Base-by-base conservation (phyloP, 2,113 vertebrate species). In the Phylloscopus whistleri region DNA sequence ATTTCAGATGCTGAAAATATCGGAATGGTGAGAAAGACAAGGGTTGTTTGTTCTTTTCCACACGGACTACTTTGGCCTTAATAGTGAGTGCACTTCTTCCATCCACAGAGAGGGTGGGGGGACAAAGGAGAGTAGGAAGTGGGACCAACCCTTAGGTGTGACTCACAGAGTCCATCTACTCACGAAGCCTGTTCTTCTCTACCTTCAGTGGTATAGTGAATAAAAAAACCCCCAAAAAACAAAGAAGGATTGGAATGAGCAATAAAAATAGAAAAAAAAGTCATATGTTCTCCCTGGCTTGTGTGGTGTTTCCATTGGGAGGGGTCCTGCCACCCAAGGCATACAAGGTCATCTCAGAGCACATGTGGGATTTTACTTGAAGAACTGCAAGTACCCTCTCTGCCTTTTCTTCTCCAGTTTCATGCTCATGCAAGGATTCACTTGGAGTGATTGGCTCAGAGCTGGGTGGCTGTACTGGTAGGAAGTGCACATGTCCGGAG, bases 201-300 rank as follows among this genome's bases (percentile, higher is more conserved):
- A 16, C 52, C 14, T 87, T 91, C 68, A 89, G 23, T 35, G 12
- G 30, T 70, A 58, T 7, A 81, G 30, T 35, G 69, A 84, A 83
- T 20, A 80, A 82, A 93, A 91, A 33, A n/a, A n/a, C n/a, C n/a
- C n/a, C n/a, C n/a, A n/a, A n/a, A 77, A 73, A 94, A 93, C 37
- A 84, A 73, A 82, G 44, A 64, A 75, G 26, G 14, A 48, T 14
- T 91, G 33, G 39, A 67, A 93, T 83, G 59, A 69, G 67, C 46
- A 80, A 48, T 31, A 69, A 79, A 75, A 91, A 70, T 39, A 74
- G 39, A 44, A 80, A 52, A 87, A 30, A 24, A 41, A 21, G 39
- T 83, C 7, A 10, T 52, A 43, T 84, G 59, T 84, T 79, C 67
- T 69, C 48, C 30, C 26, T 94, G 82, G 56, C 70, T 82, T 87